Conservation (phyloP, 2,113 vertebrate species). For the Eulemur rufifrons region DNA sequence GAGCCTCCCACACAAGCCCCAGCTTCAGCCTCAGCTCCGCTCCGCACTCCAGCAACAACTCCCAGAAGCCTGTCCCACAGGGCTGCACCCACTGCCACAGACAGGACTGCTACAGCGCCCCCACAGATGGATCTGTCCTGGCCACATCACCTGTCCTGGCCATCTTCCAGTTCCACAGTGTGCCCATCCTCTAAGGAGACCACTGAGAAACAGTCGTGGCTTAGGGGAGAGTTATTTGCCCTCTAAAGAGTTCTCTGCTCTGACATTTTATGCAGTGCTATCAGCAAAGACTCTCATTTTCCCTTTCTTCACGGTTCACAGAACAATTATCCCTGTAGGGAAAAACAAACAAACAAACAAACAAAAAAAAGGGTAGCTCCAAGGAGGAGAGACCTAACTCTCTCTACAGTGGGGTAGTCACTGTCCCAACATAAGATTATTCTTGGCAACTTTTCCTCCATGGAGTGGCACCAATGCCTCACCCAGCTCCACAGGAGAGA, state of each 20-base stretch:
- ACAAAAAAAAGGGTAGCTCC: background rate
- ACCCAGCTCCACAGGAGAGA: background rate
- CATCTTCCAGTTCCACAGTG: background rate
- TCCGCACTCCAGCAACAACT: background rate
- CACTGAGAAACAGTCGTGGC: background rate
- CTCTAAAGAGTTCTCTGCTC: background rate
- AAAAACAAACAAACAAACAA: background rate
- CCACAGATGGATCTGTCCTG: too few relatives aligned
- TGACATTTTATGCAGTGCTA: background rate
- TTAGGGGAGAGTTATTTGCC: background rate
- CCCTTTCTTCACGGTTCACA: background rate
- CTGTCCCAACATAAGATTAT: background rate
- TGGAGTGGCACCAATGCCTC: background rate
- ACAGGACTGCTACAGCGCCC: rapidly evolving
- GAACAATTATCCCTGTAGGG: background rate
- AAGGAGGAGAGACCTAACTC: background rate
- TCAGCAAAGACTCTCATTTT: background rate
- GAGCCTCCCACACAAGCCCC: background rate
- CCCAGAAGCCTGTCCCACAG: background rate
- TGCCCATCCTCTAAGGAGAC: background rate
- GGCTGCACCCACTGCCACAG: background rate
- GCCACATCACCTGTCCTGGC: background rate
- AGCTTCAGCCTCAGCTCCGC: too few relatives aligned
- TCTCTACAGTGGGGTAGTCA: background rate
- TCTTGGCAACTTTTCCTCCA: background rate